Conservation (phyloP, 2,888 invertebrate species). For the Eupithecia insigniata region DNA sequence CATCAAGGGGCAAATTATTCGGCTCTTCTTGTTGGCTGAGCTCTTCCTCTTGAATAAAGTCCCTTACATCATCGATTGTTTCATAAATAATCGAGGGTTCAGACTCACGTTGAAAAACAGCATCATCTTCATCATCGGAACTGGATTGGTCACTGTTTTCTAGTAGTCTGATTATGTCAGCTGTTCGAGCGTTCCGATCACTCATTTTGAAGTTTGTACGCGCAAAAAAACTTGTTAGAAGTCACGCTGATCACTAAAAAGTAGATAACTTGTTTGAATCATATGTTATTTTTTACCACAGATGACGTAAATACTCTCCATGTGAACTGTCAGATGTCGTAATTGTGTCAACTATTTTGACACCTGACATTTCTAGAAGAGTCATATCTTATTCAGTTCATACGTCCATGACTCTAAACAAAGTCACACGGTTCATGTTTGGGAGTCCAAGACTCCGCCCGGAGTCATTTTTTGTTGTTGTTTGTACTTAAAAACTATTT, state of each 20-base stretch:
- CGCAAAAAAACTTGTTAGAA: constrained; percentile 14
- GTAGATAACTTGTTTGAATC: too few relatives aligned
- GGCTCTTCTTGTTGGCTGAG: constrained; percentile 18
- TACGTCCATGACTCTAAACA: constrained; percentile 16
- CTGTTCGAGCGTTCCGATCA: constrained; percentile 13
- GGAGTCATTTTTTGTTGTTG: neutral
- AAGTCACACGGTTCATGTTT: constrained; percentile 14
- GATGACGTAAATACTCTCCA: constrained; percentile 8
- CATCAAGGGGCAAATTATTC: constrained; percentile 19
- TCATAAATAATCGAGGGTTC: constrained; percentile 13
- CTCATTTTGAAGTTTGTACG: constrained; percentile 17
- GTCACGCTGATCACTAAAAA: too few relatives aligned
- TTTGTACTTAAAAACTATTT: neutral
- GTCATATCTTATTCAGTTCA: constrained; percentile 14
- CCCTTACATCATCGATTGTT: constrained; percentile 24
- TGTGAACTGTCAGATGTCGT: neutral
- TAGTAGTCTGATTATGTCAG: constrained; percentile 23
- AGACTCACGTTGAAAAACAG: constrained; percentile 8
- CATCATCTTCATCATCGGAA: constrained; percentile 20
- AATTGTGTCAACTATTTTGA: constrained; percentile 1
- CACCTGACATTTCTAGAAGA: constrained; percentile 4
- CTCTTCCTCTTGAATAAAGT: constrained; percentile 25
- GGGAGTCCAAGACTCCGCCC: constrained; percentile 1
- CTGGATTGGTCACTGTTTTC: constrained; percentile 24
- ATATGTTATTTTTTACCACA: constrained; percentile 14